Conservation (phyloP, 2,797 vertebrate species). For the Zalophus californianus region DNA sequence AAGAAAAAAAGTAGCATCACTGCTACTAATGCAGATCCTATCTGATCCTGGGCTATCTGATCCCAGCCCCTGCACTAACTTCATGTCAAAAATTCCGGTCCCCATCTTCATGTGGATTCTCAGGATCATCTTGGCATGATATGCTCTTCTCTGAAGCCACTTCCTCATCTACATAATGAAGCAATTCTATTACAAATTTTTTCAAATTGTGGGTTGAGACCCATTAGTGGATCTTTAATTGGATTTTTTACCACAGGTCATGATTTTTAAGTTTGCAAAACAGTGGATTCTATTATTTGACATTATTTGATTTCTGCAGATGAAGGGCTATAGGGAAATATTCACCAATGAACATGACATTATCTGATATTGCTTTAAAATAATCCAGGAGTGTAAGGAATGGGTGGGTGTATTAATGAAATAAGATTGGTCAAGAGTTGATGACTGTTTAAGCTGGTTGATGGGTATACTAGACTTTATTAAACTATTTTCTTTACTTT, state of each 20-base stretch:
- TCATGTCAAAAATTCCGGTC: not conserved
- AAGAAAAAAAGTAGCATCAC: not conserved
- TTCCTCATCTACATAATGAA: not conserved
- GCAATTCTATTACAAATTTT: not conserved
- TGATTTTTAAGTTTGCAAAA: not conserved
- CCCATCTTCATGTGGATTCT: not conserved
- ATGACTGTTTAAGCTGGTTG: not conserved
- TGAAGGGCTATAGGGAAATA: not conserved
- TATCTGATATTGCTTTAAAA: constrained; percentile 28
- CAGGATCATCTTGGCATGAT: not conserved
- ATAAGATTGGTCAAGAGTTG: not conserved
- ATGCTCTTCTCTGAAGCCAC: not conserved
- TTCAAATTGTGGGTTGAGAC: not conserved
- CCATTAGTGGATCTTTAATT: not conserved
- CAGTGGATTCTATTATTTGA: not conserved
- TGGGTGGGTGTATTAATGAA: not conserved
- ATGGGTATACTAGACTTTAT: not conserved
- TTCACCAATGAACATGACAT: constrained; percentile 20
- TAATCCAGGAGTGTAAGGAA: not conserved
- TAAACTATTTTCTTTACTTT: constrained; percentile 32
- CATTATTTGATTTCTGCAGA: not conserved
- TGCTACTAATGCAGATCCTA: not conserved
- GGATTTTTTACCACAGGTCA: not conserved
- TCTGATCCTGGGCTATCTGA: not conserved
- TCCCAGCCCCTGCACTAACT: not conserved